A percentile compares a stretch with the other conserved stretches of the same genome.
phyloP scores from a whole-genome alignment of 2,113 vertebrate species.

The Pyxicephalus adspersus region DNA sequence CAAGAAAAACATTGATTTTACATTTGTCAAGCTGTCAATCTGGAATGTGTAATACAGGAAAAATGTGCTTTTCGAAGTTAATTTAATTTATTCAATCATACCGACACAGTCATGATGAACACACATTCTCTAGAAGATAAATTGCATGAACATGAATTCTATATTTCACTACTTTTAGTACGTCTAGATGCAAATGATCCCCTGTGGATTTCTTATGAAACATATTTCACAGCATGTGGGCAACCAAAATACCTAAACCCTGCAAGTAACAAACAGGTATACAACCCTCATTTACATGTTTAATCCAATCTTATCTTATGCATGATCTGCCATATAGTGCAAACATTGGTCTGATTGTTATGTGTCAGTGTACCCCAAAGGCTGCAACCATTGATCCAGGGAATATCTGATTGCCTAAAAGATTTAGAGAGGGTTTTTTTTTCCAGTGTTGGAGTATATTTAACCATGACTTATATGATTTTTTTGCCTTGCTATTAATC shows the following conservation, averaged over 20 bases:
- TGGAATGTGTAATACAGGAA: not conserved
- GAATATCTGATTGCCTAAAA: too few relatives aligned
- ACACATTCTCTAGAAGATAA: conserved; percentile 9
- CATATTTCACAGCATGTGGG: conserved; percentile 1
- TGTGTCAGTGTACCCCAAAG: too few relatives aligned
- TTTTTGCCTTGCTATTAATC: too few relatives aligned
- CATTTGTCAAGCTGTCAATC: conserved; percentile 14
- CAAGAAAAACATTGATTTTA: not conserved
- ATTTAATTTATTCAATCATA: conserved; percentile 23
- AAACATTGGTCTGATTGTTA: too few relatives aligned
- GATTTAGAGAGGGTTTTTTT: too few relatives aligned
- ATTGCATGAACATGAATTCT: not conserved
- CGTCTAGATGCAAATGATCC: not conserved
- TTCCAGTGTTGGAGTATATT: too few relatives aligned
- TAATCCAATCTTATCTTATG: not conserved
- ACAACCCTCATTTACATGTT: not conserved
- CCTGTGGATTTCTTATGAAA: not conserved
- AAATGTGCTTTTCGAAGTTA: not conserved
- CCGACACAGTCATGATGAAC: conserved; percentile 5
- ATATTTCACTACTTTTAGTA: not conserved
- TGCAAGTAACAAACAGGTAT: not conserved
- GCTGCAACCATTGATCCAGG: too few relatives aligned
- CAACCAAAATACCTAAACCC: not conserved
- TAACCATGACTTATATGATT: too few relatives aligned
- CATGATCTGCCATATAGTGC: too few relatives aligned